Percentiles rank a stretch among this genome's conserved stretches.
Evolutionary conservation across 2,113 vertebrate species (phyloP).

Genomic region (Capra hircus): DNA sequence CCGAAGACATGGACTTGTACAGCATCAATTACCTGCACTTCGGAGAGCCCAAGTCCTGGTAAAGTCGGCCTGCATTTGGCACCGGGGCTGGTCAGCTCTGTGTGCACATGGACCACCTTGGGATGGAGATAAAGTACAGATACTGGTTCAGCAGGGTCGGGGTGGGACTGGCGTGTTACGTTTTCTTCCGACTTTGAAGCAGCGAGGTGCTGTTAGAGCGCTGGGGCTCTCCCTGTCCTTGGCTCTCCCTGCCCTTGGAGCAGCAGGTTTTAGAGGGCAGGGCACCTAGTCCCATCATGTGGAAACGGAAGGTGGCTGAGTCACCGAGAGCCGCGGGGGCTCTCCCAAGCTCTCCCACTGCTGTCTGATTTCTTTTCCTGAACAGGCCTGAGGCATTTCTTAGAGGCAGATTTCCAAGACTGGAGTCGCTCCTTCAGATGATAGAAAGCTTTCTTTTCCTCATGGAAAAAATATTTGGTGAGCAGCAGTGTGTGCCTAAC

Average conservation of each 20-base stretch:
- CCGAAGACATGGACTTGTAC: constrained; percentile 98
- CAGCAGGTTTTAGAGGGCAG: neutral
- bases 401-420: constrained; percentile 37
- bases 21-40: constrained; percentile 98
- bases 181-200: neutral
- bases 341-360: neutral
- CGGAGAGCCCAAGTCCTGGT: constrained; percentile 97
- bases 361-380: constrained; percentile 36
- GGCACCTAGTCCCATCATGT: fast-evolving
- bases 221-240: neutral
- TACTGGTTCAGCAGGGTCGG: neutral
- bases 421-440: constrained; percentile 19
- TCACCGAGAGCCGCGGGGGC: neutral
- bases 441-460: constrained; percentile 40
- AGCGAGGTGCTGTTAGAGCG: neutral
- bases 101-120: neutral
- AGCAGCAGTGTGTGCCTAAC: neutral
- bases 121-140: neutral
- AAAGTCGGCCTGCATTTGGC: constrained; percentile 58
- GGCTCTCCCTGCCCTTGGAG: neutral
- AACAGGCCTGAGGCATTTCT: constrained; percentile 39
- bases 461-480: constrained; percentile 29
- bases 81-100: neutral
- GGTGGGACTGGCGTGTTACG: neutral
- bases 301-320: neutral